Percentiles rank a stretch among this genome's conserved stretches.
These are phyloP conservation scores for Melanerpes aurifrons DNA, from an alignment of 2,113 vertebrate species.

Conservation along the genomic window DNA sequence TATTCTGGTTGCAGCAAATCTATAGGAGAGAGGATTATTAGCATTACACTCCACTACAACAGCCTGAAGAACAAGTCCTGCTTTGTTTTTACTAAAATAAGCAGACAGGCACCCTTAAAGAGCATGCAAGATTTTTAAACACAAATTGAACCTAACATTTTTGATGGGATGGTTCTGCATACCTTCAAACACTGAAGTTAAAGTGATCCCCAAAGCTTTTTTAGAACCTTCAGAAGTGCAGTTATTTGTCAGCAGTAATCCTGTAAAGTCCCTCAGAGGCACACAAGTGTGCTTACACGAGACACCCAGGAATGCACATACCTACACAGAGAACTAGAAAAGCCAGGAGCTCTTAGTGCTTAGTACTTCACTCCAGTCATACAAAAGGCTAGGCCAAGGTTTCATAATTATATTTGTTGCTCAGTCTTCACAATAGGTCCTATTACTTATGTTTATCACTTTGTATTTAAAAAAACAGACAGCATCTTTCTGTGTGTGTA, in stretches of 20 bases:
- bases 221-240: neutral
- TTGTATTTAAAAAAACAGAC: neutral
- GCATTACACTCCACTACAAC: neutral
- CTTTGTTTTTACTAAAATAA: neutral
- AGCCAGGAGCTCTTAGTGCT: neutral
- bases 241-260: neutral
- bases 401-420: neutral
- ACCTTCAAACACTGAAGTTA: neutral
- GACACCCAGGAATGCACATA: neutral
- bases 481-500: neutral
- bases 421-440: neutral
- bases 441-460: neutral
- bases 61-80: neutral
- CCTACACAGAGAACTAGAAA: neutral
- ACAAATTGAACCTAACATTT: neutral
- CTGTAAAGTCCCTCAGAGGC: neutral
- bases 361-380: neutral
- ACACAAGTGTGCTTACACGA: neutral
- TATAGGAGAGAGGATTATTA: neutral
- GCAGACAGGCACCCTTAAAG: neutral
- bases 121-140: neutral
- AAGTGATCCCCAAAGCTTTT: neutral
- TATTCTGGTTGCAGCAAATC: neutral
- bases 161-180: neutral
- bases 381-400: neutral